Conservation (phyloP, 2,888 invertebrate species). For the Caenorhabditis sulstoni region DNA sequence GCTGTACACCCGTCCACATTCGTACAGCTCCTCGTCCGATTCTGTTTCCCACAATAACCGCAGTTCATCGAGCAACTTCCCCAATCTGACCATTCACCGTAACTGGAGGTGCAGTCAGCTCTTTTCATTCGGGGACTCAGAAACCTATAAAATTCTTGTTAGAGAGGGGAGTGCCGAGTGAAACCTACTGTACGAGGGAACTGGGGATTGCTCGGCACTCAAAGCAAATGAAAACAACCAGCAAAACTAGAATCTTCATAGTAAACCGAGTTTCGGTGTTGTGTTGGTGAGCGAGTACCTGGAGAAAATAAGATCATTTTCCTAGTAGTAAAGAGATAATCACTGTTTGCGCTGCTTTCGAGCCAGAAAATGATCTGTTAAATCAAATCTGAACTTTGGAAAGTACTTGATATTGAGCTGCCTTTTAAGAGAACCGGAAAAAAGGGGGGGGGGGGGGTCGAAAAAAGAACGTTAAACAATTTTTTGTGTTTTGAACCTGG, state of each 20-base stretch:
- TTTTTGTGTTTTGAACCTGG: constrained; percentile 36
- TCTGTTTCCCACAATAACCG: constrained; percentile 43
- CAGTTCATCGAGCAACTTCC: constrained; percentile 28
- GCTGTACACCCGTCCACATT: constrained; percentile 12
- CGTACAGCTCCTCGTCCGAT: constrained; percentile 16
- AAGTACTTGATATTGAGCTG: background rate
- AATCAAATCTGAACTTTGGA: background rate
- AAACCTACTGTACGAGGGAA: background rate
- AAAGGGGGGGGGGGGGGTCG: background rate
- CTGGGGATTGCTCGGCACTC: no score
- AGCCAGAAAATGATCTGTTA: background rate
- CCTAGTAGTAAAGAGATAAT: no score
- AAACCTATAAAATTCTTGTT: background rate
- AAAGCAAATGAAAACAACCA: no score
- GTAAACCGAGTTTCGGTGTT: no score
- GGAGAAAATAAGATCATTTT: no score
- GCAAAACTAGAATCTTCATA: no score
- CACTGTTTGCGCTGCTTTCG: background rate
- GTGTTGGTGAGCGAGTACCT: no score
- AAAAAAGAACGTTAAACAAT: constrained; percentile 6
- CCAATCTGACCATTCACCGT: constrained; percentile 32
- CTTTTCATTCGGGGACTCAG: constrained; percentile 1
- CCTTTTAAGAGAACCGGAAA: constrained; percentile 9
- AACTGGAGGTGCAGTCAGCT: constrained; percentile 16
- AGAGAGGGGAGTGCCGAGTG: background rate